Percentiles rank a stretch among this genome's conserved stretches.
Evolutionary conservation across 2,113 vertebrate species (phyloP).

Genomic region (Atlantisia rogersi): DNA sequence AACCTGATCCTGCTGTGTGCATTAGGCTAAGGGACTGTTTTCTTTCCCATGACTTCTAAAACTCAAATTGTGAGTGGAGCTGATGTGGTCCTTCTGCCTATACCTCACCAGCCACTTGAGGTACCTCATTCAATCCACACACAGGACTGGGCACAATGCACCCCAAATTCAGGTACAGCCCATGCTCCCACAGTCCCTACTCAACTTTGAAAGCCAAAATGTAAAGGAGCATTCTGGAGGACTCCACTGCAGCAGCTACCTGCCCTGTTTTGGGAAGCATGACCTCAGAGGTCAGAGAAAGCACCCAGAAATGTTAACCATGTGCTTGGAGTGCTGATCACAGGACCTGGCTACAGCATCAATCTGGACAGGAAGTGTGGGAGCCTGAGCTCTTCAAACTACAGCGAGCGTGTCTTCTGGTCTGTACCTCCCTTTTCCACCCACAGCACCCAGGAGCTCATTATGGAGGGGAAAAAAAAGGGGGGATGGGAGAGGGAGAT

Average conservation of each 20-base stretch:
- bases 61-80: accelerated
- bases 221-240: neutral
- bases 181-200: neutral
- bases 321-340: neutral
- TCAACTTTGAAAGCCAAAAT: neutral
- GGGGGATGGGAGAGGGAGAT: accelerated
- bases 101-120: neutral
- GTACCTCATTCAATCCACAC: neutral
- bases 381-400: neutral
- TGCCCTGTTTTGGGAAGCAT: neutral
- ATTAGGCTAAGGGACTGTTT: neutral
- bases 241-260: neutral
- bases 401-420: neutral
- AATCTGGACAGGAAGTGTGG: neutral
- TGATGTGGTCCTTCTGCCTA: neutral
- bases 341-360: neutral
- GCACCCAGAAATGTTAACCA: neutral
- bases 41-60: neutral
- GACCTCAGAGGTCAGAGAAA: neutral
- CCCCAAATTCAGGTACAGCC: neutral
- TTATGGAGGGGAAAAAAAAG: neutral
- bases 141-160: accelerated
- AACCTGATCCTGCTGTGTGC: accelerated
- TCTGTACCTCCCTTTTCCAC: neutral
- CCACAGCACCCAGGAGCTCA: neutral